Evolutionary conservation across 2,888 invertebrate species (phyloP).

Genomic region (Esperia sulphurella): DNA sequence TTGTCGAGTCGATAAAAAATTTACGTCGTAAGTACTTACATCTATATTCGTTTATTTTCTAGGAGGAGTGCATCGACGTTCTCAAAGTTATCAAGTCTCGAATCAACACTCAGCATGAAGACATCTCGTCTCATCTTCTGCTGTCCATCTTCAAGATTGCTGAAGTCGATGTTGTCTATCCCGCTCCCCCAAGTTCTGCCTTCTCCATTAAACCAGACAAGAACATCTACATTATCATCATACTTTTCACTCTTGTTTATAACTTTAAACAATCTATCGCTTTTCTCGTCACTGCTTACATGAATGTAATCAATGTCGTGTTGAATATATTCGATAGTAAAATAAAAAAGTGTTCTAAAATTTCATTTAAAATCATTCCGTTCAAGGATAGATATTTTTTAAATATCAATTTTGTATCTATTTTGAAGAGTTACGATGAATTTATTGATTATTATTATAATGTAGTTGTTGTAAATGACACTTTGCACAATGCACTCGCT

Average conservation of each 20-base stretch:
- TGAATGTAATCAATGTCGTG: conserved; percentile 56
- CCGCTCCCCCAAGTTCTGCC: conserved; percentile 80
- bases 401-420: conserved; percentile 56
- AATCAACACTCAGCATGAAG: conserved; percentile 91
- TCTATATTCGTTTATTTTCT: conserved; percentile 35
- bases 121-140: conserved; percentile 91
- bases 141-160: conserved; percentile 95
- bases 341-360: conserved; percentile 12
- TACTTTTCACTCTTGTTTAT: conserved; percentile 47
- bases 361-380: conserved; percentile 46
- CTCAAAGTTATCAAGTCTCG: conserved; percentile 89
- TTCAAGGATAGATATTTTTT: conserved; percentile 59
- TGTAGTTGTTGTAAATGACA: conserved; percentile 50
- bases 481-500: conserved; percentile 46
- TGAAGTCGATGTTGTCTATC: conserved; percentile 92
- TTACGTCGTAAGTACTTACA: too few relatives aligned
- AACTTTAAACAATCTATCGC: conserved; percentile 36
- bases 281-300: conserved; percentile 27
- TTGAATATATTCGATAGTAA: conserved; percentile 55
- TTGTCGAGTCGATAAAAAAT: too few relatives aligned
- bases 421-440: conserved; percentile 65
- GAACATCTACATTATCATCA: conserved; percentile 47
- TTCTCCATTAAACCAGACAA: conserved; percentile 42
- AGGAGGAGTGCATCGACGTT: conserved; percentile 92
- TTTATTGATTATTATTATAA: conserved; percentile 53